Conservation (phyloP, 1,140 invertebrate species). For the Drosophila sucinea region DNA sequence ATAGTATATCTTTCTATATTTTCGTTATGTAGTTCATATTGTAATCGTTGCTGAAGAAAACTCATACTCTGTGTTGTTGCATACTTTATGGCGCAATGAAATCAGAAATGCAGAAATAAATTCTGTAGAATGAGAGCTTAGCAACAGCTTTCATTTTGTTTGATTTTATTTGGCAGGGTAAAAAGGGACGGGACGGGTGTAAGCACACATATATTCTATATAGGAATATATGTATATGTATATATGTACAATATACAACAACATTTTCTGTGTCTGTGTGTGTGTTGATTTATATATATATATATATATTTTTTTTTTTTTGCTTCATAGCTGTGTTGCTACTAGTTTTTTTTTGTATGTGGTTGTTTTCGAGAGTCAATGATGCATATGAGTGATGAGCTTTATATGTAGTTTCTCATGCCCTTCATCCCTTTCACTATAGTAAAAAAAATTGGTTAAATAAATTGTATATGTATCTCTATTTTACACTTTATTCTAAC, state of each 20-base stretch:
- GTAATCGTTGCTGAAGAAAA: conserved; percentile 53
- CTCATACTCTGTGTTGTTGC: conserved; percentile 51
- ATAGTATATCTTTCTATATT: conserved; percentile 18
- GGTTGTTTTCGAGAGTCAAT: conserved; percentile 18
- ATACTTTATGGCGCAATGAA: conserved; percentile 25
- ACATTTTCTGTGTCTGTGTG: not conserved
- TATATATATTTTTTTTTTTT: not conserved
- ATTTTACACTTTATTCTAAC: conserved; percentile 15
- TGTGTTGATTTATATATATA: not conserved
- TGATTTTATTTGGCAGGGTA: not conserved
- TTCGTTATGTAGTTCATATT: conserved; percentile 22
- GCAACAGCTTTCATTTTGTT: not conserved
- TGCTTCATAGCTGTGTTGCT: not conserved
- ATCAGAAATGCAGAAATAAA: conserved; percentile 23
- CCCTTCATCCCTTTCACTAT: not conserved
- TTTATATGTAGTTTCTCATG: conserved; percentile 23
- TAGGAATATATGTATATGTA: not conserved
- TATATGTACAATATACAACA: not conserved
- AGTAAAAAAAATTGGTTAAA: not conserved
- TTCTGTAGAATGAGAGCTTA: not conserved
- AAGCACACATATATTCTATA: not conserved
- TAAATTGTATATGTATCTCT: not conserved
- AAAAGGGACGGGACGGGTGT: conserved; percentile 1
- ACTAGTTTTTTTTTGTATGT: not conserved
- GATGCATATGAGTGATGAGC: conserved; percentile 60